Evolutionary conservation across 2,113 vertebrate species (phyloP).

Genomic region (Cyanistes caeruleus): DNA sequence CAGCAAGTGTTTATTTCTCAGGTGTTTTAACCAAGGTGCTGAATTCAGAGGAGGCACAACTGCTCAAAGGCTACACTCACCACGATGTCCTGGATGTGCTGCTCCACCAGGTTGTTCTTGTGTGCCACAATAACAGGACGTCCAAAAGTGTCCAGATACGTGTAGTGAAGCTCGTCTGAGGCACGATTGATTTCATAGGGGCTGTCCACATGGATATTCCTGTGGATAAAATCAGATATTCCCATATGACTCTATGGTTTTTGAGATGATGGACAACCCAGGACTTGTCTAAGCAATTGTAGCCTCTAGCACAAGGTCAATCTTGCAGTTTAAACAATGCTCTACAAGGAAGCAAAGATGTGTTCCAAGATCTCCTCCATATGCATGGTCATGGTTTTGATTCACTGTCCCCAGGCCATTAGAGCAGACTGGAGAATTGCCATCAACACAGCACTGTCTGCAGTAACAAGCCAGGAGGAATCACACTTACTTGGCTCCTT

Average conservation of each 20-base stretch:
- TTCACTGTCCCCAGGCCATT: not conserved
- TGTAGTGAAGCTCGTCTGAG: conserved; percentile 92
- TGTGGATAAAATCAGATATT: conserved; percentile 44
- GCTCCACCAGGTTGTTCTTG: conserved; percentile 95
- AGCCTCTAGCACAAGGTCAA: not conserved
- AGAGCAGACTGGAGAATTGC: not conserved
- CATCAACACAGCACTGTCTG: not conserved
- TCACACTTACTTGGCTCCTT: conserved; percentile 91
- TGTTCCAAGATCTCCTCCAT: not conserved
- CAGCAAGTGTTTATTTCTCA: not conserved
- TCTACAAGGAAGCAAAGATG: not conserved
- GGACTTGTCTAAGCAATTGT: not conserved
- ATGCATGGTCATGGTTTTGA: not conserved
- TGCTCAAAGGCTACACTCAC: conserved; percentile 69
- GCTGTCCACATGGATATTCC: conserved; percentile 92
- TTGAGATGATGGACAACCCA: not conserved
- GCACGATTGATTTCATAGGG: conserved; percentile 89
- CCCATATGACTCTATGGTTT: not conserved
- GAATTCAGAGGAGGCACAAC: not conserved
- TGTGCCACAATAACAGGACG: conserved; percentile 92
- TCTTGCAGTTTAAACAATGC: not conserved
- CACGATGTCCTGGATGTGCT: conserved; percentile 98
- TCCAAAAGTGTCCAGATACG: conserved; percentile 96
- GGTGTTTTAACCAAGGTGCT: not conserved
- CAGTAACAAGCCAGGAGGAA: not conserved